A percentile compares a stretch with the other conserved stretches of the same genome.
These are phyloP conservation scores for Latrodectus geometricus DNA, from an alignment of 1,140 invertebrate species.

Conservation along the genomic window DNA sequence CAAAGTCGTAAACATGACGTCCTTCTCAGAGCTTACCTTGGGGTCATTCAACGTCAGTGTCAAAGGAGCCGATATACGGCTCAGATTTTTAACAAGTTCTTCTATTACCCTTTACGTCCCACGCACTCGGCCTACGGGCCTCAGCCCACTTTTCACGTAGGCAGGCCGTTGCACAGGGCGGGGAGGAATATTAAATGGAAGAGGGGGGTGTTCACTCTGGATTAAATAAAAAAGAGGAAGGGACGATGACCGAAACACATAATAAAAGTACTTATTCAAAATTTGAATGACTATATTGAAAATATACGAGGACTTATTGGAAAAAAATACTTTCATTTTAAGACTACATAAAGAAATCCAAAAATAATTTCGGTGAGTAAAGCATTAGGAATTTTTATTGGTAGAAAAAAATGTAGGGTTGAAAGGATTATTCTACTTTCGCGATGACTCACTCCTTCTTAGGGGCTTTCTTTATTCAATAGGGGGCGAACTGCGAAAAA, in stretches of 20 bases:
- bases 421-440: neutral
- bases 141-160: neutral
- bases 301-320: neutral
- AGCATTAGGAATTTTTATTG: neutral
- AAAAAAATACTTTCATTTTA: neutral
- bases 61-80: neutral
- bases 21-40: neutral
- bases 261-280: neutral
- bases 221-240: conserved; percentile 12
- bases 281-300: neutral
- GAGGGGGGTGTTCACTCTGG: neutral
- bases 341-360: neutral
- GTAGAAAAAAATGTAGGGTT: neutral
- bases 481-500: neutral
- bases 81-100: neutral
- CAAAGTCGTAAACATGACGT: no score
- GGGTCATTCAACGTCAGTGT: neutral
- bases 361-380: neutral
- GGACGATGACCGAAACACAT: conserved; percentile 28
- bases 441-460: neutral
- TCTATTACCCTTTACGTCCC: conserved; percentile 25
- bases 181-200: neutral
- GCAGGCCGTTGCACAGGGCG: neutral
- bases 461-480: neutral
- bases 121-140: conserved; percentile 1